Percentiles rank a stretch among this genome's conserved stretches.
Conservation (phyloP, 2,113 vertebrate genomes). For the Capreolus pygargus region DNA sequence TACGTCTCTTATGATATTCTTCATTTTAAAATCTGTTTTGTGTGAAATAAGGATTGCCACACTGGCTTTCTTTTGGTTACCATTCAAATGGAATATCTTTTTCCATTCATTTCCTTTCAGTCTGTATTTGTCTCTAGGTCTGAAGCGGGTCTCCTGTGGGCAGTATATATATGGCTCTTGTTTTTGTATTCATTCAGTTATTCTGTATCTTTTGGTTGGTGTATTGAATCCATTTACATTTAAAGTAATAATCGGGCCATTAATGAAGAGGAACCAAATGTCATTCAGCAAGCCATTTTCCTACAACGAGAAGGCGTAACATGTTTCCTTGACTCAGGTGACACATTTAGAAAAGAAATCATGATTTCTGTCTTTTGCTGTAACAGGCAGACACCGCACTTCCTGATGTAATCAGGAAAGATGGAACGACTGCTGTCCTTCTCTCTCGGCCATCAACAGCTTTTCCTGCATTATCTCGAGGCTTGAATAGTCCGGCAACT, state of each 20-base stretch:
- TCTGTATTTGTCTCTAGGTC: not conserved
- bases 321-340: slow-evolving; percentile 94
- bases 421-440: slow-evolving; percentile 99
- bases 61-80: not conserved
- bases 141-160: not conserved
- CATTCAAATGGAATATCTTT: not conserved
- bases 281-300: slow-evolving; percentile 94
- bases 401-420: slow-evolving; percentile 95
- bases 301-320: slow-evolving; percentile 95
- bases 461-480: slow-evolving; percentile 99
- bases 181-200: not conserved
- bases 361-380: slow-evolving; percentile 92
- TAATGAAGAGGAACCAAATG: slow-evolving; percentile 85
- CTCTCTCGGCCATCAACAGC: slow-evolving; percentile 98
- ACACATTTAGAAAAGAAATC: slow-evolving; percentile 95
- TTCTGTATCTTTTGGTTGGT: not conserved
- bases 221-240: not conserved
- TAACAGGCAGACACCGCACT: slow-evolving; percentile 92
- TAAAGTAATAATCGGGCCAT: slow-evolving; percentile 76
- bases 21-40: not conserved
- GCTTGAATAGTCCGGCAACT: slow-evolving; percentile 99
- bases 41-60: not conserved
- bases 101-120: not conserved
- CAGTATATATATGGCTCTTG: not conserved
- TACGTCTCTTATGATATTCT: not conserved